Base-by-base conservation (phyloP, 2,113 vertebrate species). In the Syrrhaptes paradoxus region DNA sequence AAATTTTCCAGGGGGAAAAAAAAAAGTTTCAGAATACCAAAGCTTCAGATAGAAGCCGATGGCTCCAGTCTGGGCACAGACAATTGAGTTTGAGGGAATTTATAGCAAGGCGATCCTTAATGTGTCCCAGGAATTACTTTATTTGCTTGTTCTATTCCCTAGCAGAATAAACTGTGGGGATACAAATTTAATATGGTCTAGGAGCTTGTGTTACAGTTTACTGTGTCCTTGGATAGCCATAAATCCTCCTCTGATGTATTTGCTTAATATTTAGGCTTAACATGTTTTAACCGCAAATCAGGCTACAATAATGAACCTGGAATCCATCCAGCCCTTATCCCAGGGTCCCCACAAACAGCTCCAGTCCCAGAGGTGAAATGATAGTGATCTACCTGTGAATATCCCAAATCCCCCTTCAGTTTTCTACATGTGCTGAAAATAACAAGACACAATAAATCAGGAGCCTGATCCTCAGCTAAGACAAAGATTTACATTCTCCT, bases 131-230 rank as follows among this genome's bases (percentile, higher is more conserved):
- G 97, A 97, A 97, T 78, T 80, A 87, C 79, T 92, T 97, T 97
- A 98, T 98, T 98, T 98, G 96, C 97, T 96, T 96, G 43, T 96
- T 97, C 96, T 97, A 96, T 97, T 96, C 95, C 96, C 89, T 92
- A 94, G 92, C 85, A 93, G 84, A 96, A 97, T 95, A 97, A 96
- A 96, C 86, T 66, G 84, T 78, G 92, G 85, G 90, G 85, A 95
- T 93, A 96, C 61, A 96, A 62, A 93, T 97, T 95, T 96, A 98
- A 97, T 97, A 95, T 81, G 89, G 93, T 80, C 68, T n/a, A 72
- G 93, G 91, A 97, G 96, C 97, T 97, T 96, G 94, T 89, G 77
- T 82, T 97, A 96, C 95, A 95, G 95, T 97, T 97, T 97, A 79
- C 95, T 78, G 88, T 96, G 96, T 97, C 97, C 96, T 98, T 97